Evolutionary conservation across 1,140 invertebrate genomes (phyloP).

Genomic region (Drosophila lacertosa): DNA sequence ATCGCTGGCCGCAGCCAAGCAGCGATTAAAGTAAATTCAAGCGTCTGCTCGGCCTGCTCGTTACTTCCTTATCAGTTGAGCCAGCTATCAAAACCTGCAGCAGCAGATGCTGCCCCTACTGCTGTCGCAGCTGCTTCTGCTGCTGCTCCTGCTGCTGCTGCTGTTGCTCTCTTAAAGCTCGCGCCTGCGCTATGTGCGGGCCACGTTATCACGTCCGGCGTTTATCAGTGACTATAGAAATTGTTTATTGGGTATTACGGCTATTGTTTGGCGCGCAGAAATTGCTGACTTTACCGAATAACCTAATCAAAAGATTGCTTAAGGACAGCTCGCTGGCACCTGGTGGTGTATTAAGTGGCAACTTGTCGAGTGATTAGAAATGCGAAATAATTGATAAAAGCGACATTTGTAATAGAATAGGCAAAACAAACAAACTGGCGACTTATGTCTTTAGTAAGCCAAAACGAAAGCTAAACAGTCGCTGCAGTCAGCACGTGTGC

Average conservation of each 20-base stretch:
- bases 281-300: constrained; percentile 53
- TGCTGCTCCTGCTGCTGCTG: constrained; percentile 16
- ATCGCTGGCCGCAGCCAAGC: constrained; percentile 50
- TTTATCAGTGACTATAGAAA: constrained; percentile 57
- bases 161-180: constrained; percentile 52
- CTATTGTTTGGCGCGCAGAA: constrained; percentile 50
- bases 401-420: constrained; percentile 60
- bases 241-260: constrained; percentile 54
- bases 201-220: constrained; percentile 49
- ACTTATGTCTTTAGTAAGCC: constrained; percentile 2
- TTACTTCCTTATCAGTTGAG: constrained; percentile 67
- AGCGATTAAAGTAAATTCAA: constrained; percentile 66
- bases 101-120: neutral
- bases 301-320: neutral
- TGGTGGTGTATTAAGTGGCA: constrained; percentile 39
- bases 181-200: constrained; percentile 41
- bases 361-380: constrained; percentile 47
- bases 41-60: constrained; percentile 23
- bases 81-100: constrained; percentile 11
- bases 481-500: neutral
- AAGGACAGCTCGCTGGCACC: constrained; percentile 8
- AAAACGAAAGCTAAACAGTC: constrained; percentile 11
- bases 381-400: constrained; percentile 52
- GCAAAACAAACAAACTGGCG: constrained; percentile 52
- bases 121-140: neutral